Evolutionary conservation across 1,140 invertebrate species (phyloP).

Genomic region (Bombus huntii): DNA sequence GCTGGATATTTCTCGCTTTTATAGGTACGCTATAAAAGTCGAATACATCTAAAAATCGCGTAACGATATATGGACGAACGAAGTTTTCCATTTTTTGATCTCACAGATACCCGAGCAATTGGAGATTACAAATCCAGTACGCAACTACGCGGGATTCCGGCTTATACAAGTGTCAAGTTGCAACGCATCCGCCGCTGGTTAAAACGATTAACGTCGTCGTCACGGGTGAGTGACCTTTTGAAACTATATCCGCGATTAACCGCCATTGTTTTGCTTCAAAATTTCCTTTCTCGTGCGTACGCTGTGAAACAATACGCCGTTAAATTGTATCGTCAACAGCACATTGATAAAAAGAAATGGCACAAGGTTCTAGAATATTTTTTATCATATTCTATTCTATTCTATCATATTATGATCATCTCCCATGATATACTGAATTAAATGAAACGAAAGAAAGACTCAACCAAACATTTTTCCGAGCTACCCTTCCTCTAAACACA

Average conservation of each 20-base stretch:
- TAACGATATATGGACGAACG: neutral
- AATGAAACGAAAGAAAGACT: neutral
- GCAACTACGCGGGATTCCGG: conserved; percentile 89
- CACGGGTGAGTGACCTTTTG: conserved; percentile 68
- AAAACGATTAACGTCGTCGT: conserved; percentile 77
- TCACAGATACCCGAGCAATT: conserved; percentile 89
- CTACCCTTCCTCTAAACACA: neutral
- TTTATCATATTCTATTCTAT: neutral
- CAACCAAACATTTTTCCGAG: too few species aligned
- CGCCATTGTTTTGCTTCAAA: neutral
- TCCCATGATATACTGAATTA: neutral
- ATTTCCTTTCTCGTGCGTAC: neutral
- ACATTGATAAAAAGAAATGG: too few species aligned
- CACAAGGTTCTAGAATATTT: too few species aligned
- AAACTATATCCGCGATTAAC: neutral
- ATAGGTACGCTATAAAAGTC: conserved; percentile 22
- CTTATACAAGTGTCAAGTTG: conserved; percentile 93
- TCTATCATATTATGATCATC: neutral
- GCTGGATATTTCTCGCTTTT: conserved; percentile 3
- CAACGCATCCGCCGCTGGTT: conserved; percentile 88
- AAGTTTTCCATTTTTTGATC: conserved; percentile 12
- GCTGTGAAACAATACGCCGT: neutral
- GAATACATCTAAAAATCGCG: neutral
- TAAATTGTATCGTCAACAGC: neutral
- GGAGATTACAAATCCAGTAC: conserved; percentile 90